Evolutionary conservation across 1,140 invertebrate genomes (phyloP).

Genomic region (Drosophila sp.): DNA sequence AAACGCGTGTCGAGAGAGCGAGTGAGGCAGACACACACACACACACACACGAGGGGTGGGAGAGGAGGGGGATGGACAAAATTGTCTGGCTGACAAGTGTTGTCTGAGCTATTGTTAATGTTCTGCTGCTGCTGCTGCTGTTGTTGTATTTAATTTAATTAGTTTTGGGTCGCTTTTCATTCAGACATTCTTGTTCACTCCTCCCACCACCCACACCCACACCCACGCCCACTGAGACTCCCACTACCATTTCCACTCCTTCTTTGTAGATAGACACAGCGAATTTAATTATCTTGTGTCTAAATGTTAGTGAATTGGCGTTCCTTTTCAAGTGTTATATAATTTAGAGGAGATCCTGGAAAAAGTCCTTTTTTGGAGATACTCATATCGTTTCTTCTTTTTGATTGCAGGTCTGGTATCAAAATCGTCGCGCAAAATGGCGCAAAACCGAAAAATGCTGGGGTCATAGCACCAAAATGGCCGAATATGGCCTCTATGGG

Average conservation of each 20-base stretch:
- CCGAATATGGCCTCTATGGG: constrained; percentile 99
- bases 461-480: constrained; percentile 99
- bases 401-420: constrained; percentile 95
- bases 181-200: not conserved
- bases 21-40: not conserved
- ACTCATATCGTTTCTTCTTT: not conserved
- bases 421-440: constrained; percentile 99
- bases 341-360: too few species aligned
- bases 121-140: not conserved
- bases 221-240: too few species aligned
- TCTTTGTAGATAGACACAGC: too few species aligned
- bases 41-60: not conserved
- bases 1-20: constrained; percentile 25
- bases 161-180: constrained; percentile 60
- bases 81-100: constrained; percentile 62
- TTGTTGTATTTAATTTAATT: constrained; percentile 64
- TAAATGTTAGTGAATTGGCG: too few species aligned
- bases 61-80: not conserved
- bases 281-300: too few species aligned
- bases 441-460: constrained; percentile 99
- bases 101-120: constrained; percentile 17
- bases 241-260: too few species aligned
- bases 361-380: not conserved
- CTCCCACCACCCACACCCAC: not conserved
- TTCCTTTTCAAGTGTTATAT: too few species aligned